These are phyloP conservation scores for Oxygymnocypris stewartii DNA, from an alignment of 2,113 vertebrate species.

Conservation along the genomic window DNA sequence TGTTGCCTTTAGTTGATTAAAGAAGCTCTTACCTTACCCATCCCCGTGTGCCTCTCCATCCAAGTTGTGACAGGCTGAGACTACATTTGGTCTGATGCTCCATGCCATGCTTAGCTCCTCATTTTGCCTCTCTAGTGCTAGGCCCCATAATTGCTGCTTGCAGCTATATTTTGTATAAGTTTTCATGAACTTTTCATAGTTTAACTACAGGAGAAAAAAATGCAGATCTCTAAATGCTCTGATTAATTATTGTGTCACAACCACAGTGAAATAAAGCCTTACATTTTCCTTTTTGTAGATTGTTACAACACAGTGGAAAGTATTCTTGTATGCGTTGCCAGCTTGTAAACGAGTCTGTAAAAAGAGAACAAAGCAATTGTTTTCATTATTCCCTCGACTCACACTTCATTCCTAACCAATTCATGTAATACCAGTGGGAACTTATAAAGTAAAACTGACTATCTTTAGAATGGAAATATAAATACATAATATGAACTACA, in stretches of 20 bases:
- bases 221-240: too few relatives aligned
- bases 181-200: too few relatives aligned
- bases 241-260: too few relatives aligned
- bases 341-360: constrained; percentile 91
- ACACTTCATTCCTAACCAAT: background rate
- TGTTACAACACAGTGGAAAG: constrained; percentile 81
- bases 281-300: constrained; percentile 92
- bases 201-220: too few relatives aligned
- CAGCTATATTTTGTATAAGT: background rate
- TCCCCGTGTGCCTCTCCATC: too few relatives aligned
- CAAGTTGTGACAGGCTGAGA: too few relatives aligned
- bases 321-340: constrained; percentile 83
- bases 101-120: too few relatives aligned
- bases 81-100: too few relatives aligned
- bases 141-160: too few relatives aligned
- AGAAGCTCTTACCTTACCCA: too few relatives aligned
- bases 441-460: background rate
- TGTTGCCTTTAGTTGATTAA: too few relatives aligned
- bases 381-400: background rate
- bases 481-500: background rate
- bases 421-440: background rate
- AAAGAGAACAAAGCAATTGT: background rate
- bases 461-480: background rate
- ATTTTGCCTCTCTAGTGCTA: too few relatives aligned
- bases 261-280: constrained; percentile 63